Percentiles rank a stretch among this genome's conserved stretches.
phyloP scores from a whole-genome alignment of 2,113 vertebrate species.

The Phalacrocorax brasilianus region DNA sequence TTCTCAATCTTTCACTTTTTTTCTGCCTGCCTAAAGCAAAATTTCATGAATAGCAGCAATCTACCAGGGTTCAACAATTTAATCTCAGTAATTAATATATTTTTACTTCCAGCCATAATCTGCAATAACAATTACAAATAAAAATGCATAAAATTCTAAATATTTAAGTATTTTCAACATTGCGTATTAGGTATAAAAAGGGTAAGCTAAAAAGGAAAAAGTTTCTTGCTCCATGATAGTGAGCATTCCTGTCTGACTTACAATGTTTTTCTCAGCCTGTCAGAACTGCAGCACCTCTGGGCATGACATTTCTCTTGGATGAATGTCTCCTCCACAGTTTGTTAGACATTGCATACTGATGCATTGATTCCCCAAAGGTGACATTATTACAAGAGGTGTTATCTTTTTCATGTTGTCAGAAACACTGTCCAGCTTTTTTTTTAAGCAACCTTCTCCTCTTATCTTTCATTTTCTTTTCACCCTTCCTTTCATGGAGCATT shows the following conservation, averaged over 20 bases:
- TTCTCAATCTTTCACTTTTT: neutral
- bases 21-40: neutral
- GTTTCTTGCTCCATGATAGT: neutral
- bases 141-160: neutral
- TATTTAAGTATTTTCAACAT: neutral
- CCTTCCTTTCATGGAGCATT: neutral
- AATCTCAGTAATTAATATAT: neutral
- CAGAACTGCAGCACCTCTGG: slow-evolving; percentile 33
- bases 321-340: slow-evolving; percentile 37
- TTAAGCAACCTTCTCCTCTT: neutral
- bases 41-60: neutral
- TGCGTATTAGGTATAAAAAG: neutral
- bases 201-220: neutral
- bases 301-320: slow-evolving; percentile 56
- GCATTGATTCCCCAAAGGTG: neutral
- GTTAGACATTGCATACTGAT: slow-evolving; percentile 48
- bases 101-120: neutral
- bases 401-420: neutral
- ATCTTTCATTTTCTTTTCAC: neutral
- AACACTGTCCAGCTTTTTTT: neutral
- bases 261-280: slow-evolving; percentile 18
- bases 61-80: neutral
- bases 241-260: neutral
- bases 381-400: slow-evolving; percentile 41
- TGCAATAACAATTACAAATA: neutral